Base-by-base conservation (phyloP, 2,797 vertebrate genomes). In the Pipistrellus nathusii region DNA sequence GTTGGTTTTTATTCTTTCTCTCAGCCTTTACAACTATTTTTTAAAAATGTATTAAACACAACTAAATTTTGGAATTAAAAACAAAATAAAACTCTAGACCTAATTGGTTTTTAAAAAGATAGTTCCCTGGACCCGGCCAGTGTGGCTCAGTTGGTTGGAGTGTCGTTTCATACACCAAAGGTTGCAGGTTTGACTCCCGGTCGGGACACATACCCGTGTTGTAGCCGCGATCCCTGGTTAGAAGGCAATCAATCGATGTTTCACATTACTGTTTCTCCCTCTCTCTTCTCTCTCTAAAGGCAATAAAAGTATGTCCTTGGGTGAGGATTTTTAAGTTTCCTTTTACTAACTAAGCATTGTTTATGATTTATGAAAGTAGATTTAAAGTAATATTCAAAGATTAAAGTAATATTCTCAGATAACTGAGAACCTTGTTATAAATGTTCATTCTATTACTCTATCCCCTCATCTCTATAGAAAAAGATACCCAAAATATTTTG, bases 351-450 rank as follows among this genome's bases (percentile, higher is more conserved):
- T 48, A 75, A 85, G 20, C 27, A 81, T 69, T 88, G 23, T 93
- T 59, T 82, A 44, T 82, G 35, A 55, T 27, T 35, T 89, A n/a
- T 84, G 13, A 91, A 95, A 89, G 51, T 44, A 89, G 51, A 75
- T 86, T 75, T 92, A 72, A 90, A 78, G 25, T 90, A 83, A 62
- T 75, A 94, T 77, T 90, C 12, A 71, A 72, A 87, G 35, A 77
- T 85, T 48, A n/a, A n/a, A n/a, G n/a, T n/a, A n/a, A n/a, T n/a
- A n/a, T n/a, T n/a, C n/a, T n/a, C n/a, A n/a, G n/a, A n/a, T n/a
- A n/a, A 48, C 27, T 51, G 77, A 75, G 59, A 92, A 44, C 35
- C 0, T 44, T 44, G 14, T 76, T 81, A 77, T 17, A 90, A 77
- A 44, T 77, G 30, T 46, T 51, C 25, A 53, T 55, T 71, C 57